phyloP scores from a whole-genome alignment of 1,140 invertebrate genomes.

The Trachymyrmex cornetzi region DNA sequence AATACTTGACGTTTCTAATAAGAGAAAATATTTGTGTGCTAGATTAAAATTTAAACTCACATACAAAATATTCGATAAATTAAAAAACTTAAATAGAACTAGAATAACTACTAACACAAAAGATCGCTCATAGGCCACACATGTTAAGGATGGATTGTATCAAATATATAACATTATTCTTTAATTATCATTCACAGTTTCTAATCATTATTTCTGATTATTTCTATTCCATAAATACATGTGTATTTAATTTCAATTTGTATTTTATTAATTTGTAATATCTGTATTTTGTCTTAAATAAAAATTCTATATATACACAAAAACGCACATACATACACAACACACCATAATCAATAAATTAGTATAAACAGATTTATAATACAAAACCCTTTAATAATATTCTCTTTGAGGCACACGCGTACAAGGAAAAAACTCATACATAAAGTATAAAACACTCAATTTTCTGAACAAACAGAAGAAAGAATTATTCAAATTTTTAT shows the following conservation, averaged over 20 bases:
- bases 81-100: neutral
- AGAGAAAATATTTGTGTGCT: neutral
- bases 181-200: constrained; percentile 12
- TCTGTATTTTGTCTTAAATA: constrained; percentile 3
- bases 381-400: constrained; percentile 10
- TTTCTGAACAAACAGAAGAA: neutral
- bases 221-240: neutral
- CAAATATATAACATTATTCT: constrained; percentile 8
- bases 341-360: constrained; percentile 25
- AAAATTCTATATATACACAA: neutral
- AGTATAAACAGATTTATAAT: neutral
- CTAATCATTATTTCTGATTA: neutral
- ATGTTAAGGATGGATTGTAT: constrained; percentile 18
- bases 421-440: constrained; percentile 36
- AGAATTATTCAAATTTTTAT: constrained; percentile 26
- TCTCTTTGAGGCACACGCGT: constrained; percentile 73
- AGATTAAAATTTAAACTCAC: neutral
- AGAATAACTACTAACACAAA: neutral
- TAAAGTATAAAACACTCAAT: constrained; percentile 27
- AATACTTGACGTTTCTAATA: neutral
- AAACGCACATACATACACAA: constrained; percentile 24
- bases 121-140: constrained; percentile 40
- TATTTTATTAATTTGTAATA: constrained; percentile 22
- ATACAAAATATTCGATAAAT: constrained; percentile 13
- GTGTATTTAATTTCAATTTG: neutral